Percentiles rank a stretch among this genome's conserved stretches.
These are phyloP conservation scores for Erebia ligea DNA, from an alignment of 2,888 invertebrate genomes.

Conservation along the genomic window DNA sequence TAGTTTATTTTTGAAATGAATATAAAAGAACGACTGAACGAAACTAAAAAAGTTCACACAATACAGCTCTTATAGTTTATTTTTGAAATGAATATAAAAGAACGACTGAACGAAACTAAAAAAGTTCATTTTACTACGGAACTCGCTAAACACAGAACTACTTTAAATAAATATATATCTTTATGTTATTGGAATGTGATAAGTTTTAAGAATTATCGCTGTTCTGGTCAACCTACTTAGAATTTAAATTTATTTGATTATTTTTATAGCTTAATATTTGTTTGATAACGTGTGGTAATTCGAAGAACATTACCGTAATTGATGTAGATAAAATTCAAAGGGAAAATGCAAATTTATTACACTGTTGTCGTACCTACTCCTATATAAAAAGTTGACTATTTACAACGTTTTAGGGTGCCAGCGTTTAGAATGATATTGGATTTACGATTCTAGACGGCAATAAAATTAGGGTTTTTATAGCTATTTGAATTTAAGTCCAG, in stretches of 20 bases:
- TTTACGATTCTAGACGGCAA: slow-evolving; percentile 36
- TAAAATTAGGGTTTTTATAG: slow-evolving; percentile 33
- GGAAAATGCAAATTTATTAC: slow-evolving; percentile 30
- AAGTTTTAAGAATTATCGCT: slow-evolving; percentile 19
- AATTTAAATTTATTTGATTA: slow-evolving; percentile 13
- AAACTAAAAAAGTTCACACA: too few relatives aligned
- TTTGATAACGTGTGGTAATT: slow-evolving; percentile 30
- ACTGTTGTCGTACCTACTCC: slow-evolving; percentile 17
- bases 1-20: too few relatives aligned
- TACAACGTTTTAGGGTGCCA: slow-evolving; percentile 29
- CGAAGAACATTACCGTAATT: slow-evolving; percentile 32
- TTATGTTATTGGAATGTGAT: slow-evolving; percentile 13
- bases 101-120: too few relatives aligned
- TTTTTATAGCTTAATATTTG: slow-evolving; percentile 29
- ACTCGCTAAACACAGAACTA: not conserved
- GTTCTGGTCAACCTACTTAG: slow-evolving; percentile 2
- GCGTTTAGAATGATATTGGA: slow-evolving; percentile 34
- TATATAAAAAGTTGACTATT: slow-evolving; percentile 34
- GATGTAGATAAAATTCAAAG: slow-evolving; percentile 30
- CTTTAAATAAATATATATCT: slow-evolving; percentile 7
- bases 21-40: too few relatives aligned
- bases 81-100: too few relatives aligned
- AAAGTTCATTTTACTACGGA: too few relatives aligned
- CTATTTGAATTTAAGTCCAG: slow-evolving; percentile 27
- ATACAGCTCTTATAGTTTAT: too few relatives aligned